Base-by-base conservation (phyloP, 2,888 invertebrate genomes). In the Drosophila setosimentum region DNA sequence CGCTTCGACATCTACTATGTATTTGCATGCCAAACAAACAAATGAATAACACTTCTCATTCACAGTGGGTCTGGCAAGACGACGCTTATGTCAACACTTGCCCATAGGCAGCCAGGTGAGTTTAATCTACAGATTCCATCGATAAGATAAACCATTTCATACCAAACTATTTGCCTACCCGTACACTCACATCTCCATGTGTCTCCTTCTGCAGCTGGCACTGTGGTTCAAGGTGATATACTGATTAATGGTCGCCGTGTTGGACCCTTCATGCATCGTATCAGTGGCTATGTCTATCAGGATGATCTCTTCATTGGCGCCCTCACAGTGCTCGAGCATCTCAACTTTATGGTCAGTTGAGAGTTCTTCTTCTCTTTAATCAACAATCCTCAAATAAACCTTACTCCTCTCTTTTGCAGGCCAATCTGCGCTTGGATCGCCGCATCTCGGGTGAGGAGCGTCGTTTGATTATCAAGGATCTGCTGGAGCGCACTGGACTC, bases 261-360 rank as follows among this genome's bases (percentile, higher is more conserved):
- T 16, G 95, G 96, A 3, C 95, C 95, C 67, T 97, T 96, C 91
- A 97, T 97, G 96, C 96, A 96, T 87, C 94, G 95, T 65, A 94
- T 97, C 73, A 97, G 97, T 83, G 98, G 98, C 0, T 98, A 96
- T 93, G 97, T 98, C 94, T 97, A 98, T 83, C 98, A 98, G 92
- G 97, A 98, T 76, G 98, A 98, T 90, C 94, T 98, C 55, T 98
- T 98, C 88, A 96, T 97, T 8, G 96, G 96, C 4, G 95, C 96
- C 48, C 94, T 98, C 73, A 98, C 98, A 0, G 98, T 98, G 30
- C 93, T 95, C 76, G 98, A 98, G 92, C 98, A 98, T 91, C 95
- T 98, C 66, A 95, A 95, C 83, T 97, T 98, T 82, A 97, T 98
- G 97, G 98, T 92, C 0, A 51, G 65, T 35, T 1, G 8, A 16